Evolutionary conservation across 2,888 invertebrate species (phyloP), one percentile per base, ranked within the genome.

Genomic region (Alloplasta piceator): DNA sequence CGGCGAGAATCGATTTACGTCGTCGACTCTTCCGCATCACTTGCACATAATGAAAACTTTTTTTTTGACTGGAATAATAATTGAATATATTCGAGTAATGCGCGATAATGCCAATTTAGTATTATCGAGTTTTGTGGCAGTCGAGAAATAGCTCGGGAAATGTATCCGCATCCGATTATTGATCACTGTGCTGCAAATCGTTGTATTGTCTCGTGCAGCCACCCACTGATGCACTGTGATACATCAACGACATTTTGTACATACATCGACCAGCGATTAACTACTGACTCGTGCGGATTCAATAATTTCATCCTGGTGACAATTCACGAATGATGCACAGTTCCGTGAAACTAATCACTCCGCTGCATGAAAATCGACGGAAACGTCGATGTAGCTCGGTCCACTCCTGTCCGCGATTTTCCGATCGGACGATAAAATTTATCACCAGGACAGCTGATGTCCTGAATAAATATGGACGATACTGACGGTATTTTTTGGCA

Each of bases 231-330:
- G 36, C 43, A 41, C 16, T 6, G 12, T 6, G 12, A 67, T 63
- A 46, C 6, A 43, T n/a, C 46, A 55, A 60, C 38, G 58, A 70
- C 38, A 9, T 6, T 48, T 61, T 43, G 7, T 38, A 56, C 5
- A 12, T 63, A 55, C 36, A 68, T 52, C 38, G 7, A 66, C 52
- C 26, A 41, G 14, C n/a, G 12, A 12, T 3, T 5, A 52, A 70
- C 63, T n/a, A 58, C 41, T 36, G 61, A 26, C 39, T 46, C 39
- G 9, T n/a, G 26, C 26, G 36, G 56, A 73, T 68, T 73, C 52
- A 68, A 73, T 73, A 73, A 78, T 73, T 56, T 56, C 55, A 46
- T 63, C 63, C 46, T 14, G 48, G 39, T 56, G 63, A 60, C 26
- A 67, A 55, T 26, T 26, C 61, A 48, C 61, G 66, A 73, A 64